Conservation (phyloP, 2,888 invertebrate genomes). For the Napeogenes sylphis region DNA sequence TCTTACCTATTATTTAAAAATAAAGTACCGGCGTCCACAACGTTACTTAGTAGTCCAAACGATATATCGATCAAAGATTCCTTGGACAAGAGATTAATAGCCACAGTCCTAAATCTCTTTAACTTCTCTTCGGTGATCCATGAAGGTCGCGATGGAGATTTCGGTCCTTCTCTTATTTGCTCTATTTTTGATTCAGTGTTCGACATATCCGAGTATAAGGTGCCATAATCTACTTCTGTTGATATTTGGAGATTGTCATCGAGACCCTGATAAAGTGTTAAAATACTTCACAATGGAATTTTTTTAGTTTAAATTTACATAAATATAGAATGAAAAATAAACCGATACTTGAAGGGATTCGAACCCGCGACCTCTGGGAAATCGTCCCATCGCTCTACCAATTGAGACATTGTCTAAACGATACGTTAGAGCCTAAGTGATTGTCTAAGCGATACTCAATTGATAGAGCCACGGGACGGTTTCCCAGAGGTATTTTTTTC, state of each 20-base stretch:
- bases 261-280: slow-evolving; percentile 52
- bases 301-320: not conserved
- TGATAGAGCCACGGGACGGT: too few relatives aligned
- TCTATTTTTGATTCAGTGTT: slow-evolving; percentile 43
- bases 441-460: too few relatives aligned
- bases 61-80: slow-evolving; percentile 56
- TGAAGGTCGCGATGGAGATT: slow-evolving; percentile 45
- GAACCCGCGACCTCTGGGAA: too few relatives aligned
- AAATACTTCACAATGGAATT: not conserved
- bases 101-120: slow-evolving; percentile 38
- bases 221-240: slow-evolving; percentile 49
- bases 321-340: too few relatives aligned
- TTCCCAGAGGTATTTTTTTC: not conserved
- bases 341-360: too few relatives aligned
- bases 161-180: slow-evolving; percentile 45
- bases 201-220: slow-evolving; percentile 44
- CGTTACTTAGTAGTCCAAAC: slow-evolving; percentile 58
- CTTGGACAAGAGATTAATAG: slow-evolving; percentile 48
- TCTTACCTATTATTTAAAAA: slow-evolving; percentile 63
- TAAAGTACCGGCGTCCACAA: slow-evolving; percentile 63
- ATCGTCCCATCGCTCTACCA: too few relatives aligned
- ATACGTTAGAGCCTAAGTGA: too few relatives aligned
- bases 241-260: slow-evolving; percentile 46
- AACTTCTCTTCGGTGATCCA: slow-evolving; percentile 63
- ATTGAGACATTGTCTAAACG: too few relatives aligned